These are phyloP conservation scores for Nesometra sesokonis DNA, from an alignment of 35 echinoderm and acorn worm species.

Conservation along the genomic window DNA sequence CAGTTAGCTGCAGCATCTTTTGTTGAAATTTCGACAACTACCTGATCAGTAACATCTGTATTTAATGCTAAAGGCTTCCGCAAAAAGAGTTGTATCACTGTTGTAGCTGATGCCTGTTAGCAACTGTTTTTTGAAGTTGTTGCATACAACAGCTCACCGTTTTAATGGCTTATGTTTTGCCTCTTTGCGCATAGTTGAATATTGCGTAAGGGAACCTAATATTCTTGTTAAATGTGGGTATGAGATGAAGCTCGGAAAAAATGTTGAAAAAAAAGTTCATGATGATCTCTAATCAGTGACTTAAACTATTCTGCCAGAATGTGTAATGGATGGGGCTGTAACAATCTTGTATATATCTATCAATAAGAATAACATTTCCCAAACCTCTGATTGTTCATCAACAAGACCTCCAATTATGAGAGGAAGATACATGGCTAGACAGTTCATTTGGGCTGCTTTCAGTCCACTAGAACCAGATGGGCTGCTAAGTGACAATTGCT, in stretches of 20 bases:
- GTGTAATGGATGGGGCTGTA: constrained; percentile 29
- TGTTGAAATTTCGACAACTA: constrained; percentile 30
- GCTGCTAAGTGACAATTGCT: not conserved
- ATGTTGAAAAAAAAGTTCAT: constrained; percentile 30
- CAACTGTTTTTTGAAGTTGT: constrained; percentile 49
- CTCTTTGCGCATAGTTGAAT: constrained; percentile 45
- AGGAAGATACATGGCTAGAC: constrained; percentile 27
- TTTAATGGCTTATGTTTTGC: constrained; percentile 63
- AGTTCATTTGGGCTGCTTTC: constrained; percentile 67
- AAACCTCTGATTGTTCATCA: constrained; percentile 19
- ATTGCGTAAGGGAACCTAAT: constrained; percentile 42
- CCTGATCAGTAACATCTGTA: constrained; percentile 17
- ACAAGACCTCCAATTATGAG: constrained; percentile 48
- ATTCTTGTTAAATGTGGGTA: constrained; percentile 24
- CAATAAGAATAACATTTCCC: constrained; percentile 33
- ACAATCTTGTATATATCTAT: constrained; percentile 43
- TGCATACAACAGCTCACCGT: constrained; percentile 31
- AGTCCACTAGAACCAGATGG: constrained; percentile 46
- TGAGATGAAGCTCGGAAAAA: constrained; percentile 42
- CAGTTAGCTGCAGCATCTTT: constrained; percentile 11
- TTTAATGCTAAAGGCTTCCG: constrained; percentile 14
- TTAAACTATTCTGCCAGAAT: constrained; percentile 23
- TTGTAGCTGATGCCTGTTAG: constrained; percentile 36
- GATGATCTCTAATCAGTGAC: constrained; percentile 38
- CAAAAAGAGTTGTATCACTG: constrained; percentile 38